These are phyloP conservation scores for Lucifuga dentata DNA, from an alignment of 2,113 vertebrate genomes.

Conservation along the genomic window DNA sequence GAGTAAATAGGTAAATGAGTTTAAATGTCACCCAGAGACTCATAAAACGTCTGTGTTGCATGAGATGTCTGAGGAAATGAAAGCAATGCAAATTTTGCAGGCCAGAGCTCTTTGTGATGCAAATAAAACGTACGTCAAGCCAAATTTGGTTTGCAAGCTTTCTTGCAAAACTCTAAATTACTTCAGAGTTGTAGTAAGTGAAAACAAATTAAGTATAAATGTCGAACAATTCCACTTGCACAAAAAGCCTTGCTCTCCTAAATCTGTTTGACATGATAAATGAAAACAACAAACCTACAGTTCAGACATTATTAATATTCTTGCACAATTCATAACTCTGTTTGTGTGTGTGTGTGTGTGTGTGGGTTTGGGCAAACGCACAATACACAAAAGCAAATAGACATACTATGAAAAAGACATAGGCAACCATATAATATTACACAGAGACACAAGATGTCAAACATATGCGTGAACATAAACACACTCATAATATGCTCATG, in stretches of 20 bases:
- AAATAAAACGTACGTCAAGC: conserved; percentile 10
- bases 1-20: background rate
- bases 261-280: conserved; percentile 38
- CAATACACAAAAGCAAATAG: too few relatives aligned
- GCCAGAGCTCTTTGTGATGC: background rate
- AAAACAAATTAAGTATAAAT: conserved; percentile 47
- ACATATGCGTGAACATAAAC: too few relatives aligned
- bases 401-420: too few relatives aligned
- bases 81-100: conserved; percentile 14
- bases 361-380: background rate
- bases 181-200: conserved; percentile 34
- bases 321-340: conserved; percentile 18
- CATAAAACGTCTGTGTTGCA: background rate
- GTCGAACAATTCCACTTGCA: conserved; percentile 21
- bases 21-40: conserved; percentile 24
- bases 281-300: conserved; percentile 38
- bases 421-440: too few relatives aligned
- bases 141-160: conserved; percentile 30
- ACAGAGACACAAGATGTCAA: too few relatives aligned
- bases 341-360: background rate
- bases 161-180: conserved; percentile 37
- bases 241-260: conserved; percentile 14
- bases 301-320: conserved; percentile 38
- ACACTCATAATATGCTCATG: too few relatives aligned
- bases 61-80: background rate